Evolutionary conservation across 2,113 vertebrate genomes (phyloP).

Genomic region (Eublepharis macularius): DNA sequence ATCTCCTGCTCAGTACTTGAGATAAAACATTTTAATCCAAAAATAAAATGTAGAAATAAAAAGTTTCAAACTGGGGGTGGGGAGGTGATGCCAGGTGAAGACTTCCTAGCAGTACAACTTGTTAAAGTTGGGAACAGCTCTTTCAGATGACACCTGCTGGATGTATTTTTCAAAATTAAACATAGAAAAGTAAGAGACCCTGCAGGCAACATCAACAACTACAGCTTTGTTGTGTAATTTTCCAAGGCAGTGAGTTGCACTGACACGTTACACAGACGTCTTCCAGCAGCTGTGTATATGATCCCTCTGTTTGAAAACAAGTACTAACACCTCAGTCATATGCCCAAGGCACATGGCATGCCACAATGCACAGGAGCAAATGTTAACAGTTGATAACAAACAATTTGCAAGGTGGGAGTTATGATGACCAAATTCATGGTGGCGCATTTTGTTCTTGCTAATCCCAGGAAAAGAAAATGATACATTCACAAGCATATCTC

Average conservation of each 20-base stretch:
- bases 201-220: constrained; percentile 18
- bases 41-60: not conserved
- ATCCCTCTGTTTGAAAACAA: constrained; percentile 54
- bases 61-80: not conserved
- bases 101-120: not conserved
- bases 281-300: constrained; percentile 44
- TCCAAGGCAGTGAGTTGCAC: constrained; percentile 49
- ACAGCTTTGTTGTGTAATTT: constrained; percentile 48
- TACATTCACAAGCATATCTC: not conserved
- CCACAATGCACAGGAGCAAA: constrained; percentile 37
- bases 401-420: not conserved
- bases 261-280: constrained; percentile 46
- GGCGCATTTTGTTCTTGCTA: not conserved
- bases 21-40: not conserved
- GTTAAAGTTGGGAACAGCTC: not conserved
- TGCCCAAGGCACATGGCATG: constrained; percentile 51
- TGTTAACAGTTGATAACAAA: constrained; percentile 20
- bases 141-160: not conserved
- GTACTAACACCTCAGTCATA: constrained; percentile 55
- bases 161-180: constrained; percentile 15
- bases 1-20: not conserved
- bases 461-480: not conserved
- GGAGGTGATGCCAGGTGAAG: no score
- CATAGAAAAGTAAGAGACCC: not conserved
- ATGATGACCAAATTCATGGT: constrained; percentile 42